Evolutionary conservation across 2,113 vertebrate species (phyloP).

Genomic region (Burhinus oedicnemus): DNA sequence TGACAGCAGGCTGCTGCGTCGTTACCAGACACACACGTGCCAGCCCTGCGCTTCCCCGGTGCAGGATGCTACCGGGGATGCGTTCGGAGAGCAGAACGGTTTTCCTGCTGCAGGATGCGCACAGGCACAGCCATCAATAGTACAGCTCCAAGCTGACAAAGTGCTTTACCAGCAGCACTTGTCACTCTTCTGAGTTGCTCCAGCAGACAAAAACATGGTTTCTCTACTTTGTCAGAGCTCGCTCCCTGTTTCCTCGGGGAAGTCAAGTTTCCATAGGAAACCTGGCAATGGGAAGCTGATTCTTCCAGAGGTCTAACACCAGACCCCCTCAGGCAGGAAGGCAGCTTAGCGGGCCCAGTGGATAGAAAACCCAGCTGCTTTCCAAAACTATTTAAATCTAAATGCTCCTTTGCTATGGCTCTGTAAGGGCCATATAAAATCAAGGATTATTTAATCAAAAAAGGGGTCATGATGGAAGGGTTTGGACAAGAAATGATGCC

Average conservation of each 20-base stretch:
- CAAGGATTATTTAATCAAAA: background rate
- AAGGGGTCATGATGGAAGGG: background rate
- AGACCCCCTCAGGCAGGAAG: background rate
- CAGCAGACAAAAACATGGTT: background rate
- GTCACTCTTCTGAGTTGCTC: background rate
- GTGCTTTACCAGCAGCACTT: background rate
- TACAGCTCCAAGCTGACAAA: background rate
- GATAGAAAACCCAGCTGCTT: background rate
- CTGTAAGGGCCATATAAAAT: background rate
- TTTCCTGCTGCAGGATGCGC: background rate
- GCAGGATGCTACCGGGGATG: rapidly evolving
- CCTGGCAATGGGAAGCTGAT: background rate
- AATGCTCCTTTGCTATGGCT: background rate
- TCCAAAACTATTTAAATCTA: background rate
- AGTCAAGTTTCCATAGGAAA: background rate
- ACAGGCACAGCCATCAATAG: rapidly evolving
- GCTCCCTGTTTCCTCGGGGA: background rate
- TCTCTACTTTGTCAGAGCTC: background rate
- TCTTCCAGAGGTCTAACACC: background rate
- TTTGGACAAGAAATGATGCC: background rate
- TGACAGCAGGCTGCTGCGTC: background rate
- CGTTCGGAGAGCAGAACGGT: background rate
- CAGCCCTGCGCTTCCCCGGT: rapidly evolving
- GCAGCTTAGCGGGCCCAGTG: background rate
- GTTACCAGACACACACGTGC: rapidly evolving